These are phyloP conservation scores for Bufo bufo DNA, from an alignment of 2,113 vertebrate species.

Conservation along the genomic window DNA sequence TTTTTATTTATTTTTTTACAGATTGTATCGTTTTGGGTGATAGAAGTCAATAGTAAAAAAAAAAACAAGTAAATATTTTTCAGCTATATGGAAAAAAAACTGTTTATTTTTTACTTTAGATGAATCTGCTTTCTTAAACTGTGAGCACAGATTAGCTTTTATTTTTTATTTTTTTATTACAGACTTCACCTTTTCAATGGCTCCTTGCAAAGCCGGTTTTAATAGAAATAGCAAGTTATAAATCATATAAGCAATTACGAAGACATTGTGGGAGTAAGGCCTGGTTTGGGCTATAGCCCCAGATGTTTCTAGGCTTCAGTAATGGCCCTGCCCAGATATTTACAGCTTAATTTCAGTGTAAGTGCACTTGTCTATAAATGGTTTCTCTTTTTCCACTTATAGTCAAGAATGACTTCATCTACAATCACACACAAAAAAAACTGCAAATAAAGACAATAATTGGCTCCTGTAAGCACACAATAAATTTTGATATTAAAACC, in stretches of 20 bases:
- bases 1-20: background rate
- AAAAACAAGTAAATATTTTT: background rate
- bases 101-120: slow-evolving; percentile 62
- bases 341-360: slow-evolving; percentile 79
- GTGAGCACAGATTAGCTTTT: slow-evolving; percentile 65
- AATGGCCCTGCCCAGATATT: slow-evolving; percentile 76
- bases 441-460: slow-evolving; percentile 65
- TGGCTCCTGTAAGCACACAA: slow-evolving; percentile 66
- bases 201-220: slow-evolving; percentile 74
- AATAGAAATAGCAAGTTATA: slow-evolving; percentile 73
- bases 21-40: background rate
- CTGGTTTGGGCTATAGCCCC: slow-evolving; percentile 68
- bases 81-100: slow-evolving; percentile 44
- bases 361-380: slow-evolving; percentile 75
- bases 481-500: slow-evolving; percentile 65
- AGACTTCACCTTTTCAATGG: slow-evolving; percentile 68
- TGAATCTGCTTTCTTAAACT: slow-evolving; percentile 62
- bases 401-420: slow-evolving; percentile 66
- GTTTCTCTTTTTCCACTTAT: slow-evolving; percentile 70
- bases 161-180: slow-evolving; percentile 67
- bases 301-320: slow-evolving; percentile 76
- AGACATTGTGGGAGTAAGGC: slow-evolving; percentile 68
- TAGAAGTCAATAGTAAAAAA: background rate
- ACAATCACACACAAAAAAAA: slow-evolving; percentile 60
- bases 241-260: slow-evolving; percentile 78